These are phyloP conservation scores for Molothrus ater DNA, from an alignment of 2,797 vertebrate genomes.

Conservation along the genomic window DNA sequence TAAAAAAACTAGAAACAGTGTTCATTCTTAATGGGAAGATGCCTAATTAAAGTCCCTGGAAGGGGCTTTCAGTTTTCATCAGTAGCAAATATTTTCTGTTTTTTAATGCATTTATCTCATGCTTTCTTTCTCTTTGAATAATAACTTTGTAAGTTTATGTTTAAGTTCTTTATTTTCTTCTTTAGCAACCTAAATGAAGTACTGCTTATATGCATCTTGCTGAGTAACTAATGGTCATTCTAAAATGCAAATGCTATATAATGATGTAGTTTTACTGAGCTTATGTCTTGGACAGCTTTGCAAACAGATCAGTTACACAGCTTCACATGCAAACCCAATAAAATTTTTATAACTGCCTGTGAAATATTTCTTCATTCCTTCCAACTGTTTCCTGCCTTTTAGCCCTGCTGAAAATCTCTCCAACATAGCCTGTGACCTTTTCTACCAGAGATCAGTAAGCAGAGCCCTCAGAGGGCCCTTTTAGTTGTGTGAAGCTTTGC, in stretches of 20 bases:
- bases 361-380: slow-evolving; percentile 38
- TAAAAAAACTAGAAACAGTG: not conserved
- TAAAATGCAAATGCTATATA: not conserved
- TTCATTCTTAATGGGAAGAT: not conserved
- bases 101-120: not conserved
- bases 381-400: slow-evolving; percentile 45
- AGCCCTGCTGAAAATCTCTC: slow-evolving; percentile 61
- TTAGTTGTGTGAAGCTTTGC: slow-evolving; percentile 38
- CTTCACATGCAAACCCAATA: slow-evolving; percentile 38
- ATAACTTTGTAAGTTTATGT: not conserved
- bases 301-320: not conserved
- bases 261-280: not conserved
- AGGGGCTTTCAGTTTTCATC: not conserved
- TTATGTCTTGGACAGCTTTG: not conserved
- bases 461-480: slow-evolving; percentile 54
- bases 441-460: slow-evolving; percentile 38
- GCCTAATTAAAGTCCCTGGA: not conserved
- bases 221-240: not conserved
- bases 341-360: slow-evolving; percentile 43
- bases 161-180: not conserved
- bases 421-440: slow-evolving; percentile 73
- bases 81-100: not conserved
- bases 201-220: not conserved
- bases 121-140: not conserved
- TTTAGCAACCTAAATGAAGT: not conserved